Conservation (phyloP, 2,113 vertebrate genomes). For the Melozone crissalis region DNA sequence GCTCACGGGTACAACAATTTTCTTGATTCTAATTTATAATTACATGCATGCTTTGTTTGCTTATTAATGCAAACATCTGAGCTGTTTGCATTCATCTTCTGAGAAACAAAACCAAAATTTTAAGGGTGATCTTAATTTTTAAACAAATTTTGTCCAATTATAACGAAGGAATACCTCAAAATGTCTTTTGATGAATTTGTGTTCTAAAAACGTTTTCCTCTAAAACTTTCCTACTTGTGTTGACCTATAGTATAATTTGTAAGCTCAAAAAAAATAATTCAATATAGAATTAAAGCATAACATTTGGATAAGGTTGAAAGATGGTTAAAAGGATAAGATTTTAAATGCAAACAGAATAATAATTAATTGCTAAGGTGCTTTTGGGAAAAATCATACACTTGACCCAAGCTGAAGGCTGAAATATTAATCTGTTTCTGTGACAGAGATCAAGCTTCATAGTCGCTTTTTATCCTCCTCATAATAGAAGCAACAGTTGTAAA, state of each 20-base stretch:
- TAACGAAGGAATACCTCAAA: neutral
- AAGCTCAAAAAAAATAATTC: neutral
- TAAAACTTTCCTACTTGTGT: neutral
- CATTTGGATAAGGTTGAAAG: constrained; percentile 32
- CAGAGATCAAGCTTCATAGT: constrained; percentile 82
- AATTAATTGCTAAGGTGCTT: constrained; percentile 80
- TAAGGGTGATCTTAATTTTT: neutral
- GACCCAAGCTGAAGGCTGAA: constrained; percentile 81
- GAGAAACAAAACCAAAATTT: constrained; percentile 9
- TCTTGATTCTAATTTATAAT: neutral
- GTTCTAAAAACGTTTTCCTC: neutral
- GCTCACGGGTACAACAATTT: neutral
- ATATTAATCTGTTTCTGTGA: constrained; percentile 82
- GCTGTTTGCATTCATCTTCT: neutral
- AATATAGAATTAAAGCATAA: constrained; percentile 28
- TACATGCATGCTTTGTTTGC: neutral
- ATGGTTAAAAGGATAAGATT: constrained; percentile 55
- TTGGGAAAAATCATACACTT: constrained; percentile 81
- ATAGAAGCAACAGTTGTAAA: constrained; percentile 87
- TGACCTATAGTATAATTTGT: neutral
- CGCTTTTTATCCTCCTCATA: constrained; percentile 79
- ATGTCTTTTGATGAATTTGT: neutral
- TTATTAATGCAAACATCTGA: constrained; percentile 16
- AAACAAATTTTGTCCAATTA: neutral
- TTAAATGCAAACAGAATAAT: constrained; percentile 76